These are phyloP conservation scores for Argyrosomus japonicus DNA, from an alignment of 2,113 vertebrate species.

Conservation along the genomic window DNA sequence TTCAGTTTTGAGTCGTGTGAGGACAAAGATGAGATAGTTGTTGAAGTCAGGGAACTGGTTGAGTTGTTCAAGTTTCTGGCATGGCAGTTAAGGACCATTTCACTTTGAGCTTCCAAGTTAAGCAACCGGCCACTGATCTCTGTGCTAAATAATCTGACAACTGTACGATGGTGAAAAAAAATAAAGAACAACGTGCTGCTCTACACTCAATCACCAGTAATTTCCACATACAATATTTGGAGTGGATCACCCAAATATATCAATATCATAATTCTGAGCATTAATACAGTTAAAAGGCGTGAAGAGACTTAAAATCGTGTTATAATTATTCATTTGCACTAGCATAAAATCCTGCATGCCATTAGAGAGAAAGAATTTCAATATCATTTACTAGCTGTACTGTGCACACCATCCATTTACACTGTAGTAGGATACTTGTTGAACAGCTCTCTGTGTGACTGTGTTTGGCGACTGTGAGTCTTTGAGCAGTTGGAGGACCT, in stretches of 20 bases:
- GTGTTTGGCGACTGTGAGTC: conserved; percentile 96
- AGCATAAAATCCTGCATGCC: not conserved
- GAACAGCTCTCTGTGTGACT: conserved; percentile 92
- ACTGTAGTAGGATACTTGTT: conserved; percentile 90
- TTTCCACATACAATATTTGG: not conserved
- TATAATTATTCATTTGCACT: not conserved
- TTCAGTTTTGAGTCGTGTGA: conserved; percentile 94
- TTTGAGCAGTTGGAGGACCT: conserved; percentile 95
- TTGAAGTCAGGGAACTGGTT: conserved; percentile 97
- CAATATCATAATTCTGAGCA: too few species aligned
- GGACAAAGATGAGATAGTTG: conserved; percentile 96
- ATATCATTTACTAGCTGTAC: not conserved
- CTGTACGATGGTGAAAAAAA: not conserved
- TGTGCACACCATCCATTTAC: not conserved
- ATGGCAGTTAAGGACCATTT: conserved; percentile 79
- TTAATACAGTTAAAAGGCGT: too few species aligned
- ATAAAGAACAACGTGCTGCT: not conserved
- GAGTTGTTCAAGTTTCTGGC: conserved; percentile 95
- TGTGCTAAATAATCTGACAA: not conserved
- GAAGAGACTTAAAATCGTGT: too few species aligned
- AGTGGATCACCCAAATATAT: not conserved
- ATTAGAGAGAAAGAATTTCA: not conserved
- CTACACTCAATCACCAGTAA: not conserved
- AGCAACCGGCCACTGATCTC: not conserved
- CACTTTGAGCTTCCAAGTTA: not conserved